Base-by-base conservation (phyloP, 2,888 invertebrate genomes). In the Cosmorhoe ocellata region DNA sequence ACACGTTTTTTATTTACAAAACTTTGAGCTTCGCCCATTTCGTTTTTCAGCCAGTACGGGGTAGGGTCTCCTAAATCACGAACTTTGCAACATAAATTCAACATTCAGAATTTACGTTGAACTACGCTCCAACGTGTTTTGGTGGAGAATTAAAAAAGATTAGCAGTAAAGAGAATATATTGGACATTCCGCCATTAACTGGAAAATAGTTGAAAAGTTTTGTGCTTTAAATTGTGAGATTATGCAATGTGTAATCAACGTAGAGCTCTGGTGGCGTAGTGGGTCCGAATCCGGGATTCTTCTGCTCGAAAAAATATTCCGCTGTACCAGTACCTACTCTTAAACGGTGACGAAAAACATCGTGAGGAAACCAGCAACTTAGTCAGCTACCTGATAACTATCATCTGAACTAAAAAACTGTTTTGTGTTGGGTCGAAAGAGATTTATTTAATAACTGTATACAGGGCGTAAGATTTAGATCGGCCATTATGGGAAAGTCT, bases 51-150 rank as follows among this genome's bases (percentile, higher is more conserved):
- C 24, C 24, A 44, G n/a, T n/a, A n/a, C n/a, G 33, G 46, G 43
- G 27, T 33, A 24, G 49, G 51, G 44, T 44, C 45, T 10, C 43
- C 40, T 58, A 55, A 55, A 58, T 58, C 55, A 55, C 45, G 28
- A 58, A 58, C 47, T 58, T 58, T 14, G 49, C 49, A 44, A 50
- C 55, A 58, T 58, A 58, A 55, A 49, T 52, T 40, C 43, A 39
- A 33, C 45, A 27, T 38, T 33, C 33, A 18, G 43, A 40, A 44
- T 40, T 40, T 40, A 38, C 43, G 38, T 36, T 52, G 31, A 47
- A 48, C 40, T 51, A 50, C 58, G 50, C 26, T 41, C 24, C 42
- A 43, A 51, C 39, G 52, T 36, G 44, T 48, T 53, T 44, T 24
- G 37, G 41, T 42, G 30, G 22, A 13, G 36, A 24, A 24, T 24